Evolutionary conservation across 2,888 invertebrate genomes (phyloP).

Genomic region (Cantharis flavilabris): DNA sequence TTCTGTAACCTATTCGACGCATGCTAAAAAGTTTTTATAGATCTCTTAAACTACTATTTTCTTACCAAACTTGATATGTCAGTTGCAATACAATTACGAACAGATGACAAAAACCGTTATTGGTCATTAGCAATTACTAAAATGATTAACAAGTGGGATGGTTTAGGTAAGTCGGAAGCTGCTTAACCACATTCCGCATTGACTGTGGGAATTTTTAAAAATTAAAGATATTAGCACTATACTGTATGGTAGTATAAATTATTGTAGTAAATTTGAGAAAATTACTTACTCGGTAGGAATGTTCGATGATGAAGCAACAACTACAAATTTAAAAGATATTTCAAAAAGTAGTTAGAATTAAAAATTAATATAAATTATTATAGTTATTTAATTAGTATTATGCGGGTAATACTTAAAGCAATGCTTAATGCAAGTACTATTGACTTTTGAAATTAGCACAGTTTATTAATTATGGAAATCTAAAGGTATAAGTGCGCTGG

Average conservation of each 20-base stretch:
- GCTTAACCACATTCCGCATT: constrained; percentile 29
- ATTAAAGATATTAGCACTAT: constrained; percentile 11
- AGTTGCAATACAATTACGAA: background rate
- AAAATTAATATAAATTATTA: no score
- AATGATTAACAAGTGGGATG: constrained; percentile 20
- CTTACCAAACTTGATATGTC: background rate
- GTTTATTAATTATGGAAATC: background rate
- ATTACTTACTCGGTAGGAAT: background rate
- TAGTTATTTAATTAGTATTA: no score
- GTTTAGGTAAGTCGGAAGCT: constrained; percentile 25
- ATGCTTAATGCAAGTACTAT: background rate
- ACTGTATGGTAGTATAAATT: background rate
- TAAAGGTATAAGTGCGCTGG: background rate
- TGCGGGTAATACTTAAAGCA: background rate
- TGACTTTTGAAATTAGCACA: background rate
- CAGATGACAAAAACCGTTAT: constrained; percentile 13
- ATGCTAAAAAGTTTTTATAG: background rate
- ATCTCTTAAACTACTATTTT: background rate
- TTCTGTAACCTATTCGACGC: background rate
- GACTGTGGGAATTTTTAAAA: constrained; percentile 30
- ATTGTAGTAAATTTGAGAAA: background rate
- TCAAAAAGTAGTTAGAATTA: no score
- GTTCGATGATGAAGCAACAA: background rate
- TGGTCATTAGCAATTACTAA: constrained; percentile 14
- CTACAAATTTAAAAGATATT: no score